Base-by-base conservation (phyloP, 92 coral and sea anemone species). In the Parazoanthus darwini region DNA sequence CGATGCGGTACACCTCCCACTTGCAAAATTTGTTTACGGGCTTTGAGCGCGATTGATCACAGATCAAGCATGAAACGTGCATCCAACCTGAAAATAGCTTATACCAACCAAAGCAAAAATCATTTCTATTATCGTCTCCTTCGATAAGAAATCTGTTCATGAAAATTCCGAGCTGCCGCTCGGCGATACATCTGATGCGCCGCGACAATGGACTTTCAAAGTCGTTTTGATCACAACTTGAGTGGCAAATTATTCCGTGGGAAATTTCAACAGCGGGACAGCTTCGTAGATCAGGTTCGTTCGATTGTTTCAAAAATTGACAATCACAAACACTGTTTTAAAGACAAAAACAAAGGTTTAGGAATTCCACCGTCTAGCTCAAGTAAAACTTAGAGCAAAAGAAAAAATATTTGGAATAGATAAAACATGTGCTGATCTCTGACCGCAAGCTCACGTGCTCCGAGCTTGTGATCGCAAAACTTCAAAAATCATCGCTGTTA, bases 391-490 rank as follows among this genome's bases (percentile, higher is more conserved):
- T 56, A 16, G 65, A 25, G 37, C 42, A 25, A 74, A 48, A 43
- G 42, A 35, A 46, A 68, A 73, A 67, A 38, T 5, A 42, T 39
- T 29, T 68, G 29, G 29, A 4, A 42, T 29, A 26, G 18, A 23
- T 70, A 26, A 46, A 66, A 71, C 36, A 56, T 84, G 78, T 71
- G 54, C 43, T 84, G 78, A 70, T 33, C 42, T 74, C 77, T 84
- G 79, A 84, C 77, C 87, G n/a, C 80, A 76, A 18, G 43, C 87
- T 84, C 87, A 84, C 87, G 87, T 84, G 87, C 43, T 84, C 36
- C 25, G 20, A 14, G 33, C 68, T 25, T 9, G 10, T 58, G 48
- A 84, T 29, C 23, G 39, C 75, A 72, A 46, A 25, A 38, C 16
- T 76, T n/a, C 35, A 39, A 37, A 76, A 37, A 76, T 29, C 80